Evolutionary conservation across 2,888 invertebrate genomes (phyloP).

Genomic region (Tillus elongatus): DNA sequence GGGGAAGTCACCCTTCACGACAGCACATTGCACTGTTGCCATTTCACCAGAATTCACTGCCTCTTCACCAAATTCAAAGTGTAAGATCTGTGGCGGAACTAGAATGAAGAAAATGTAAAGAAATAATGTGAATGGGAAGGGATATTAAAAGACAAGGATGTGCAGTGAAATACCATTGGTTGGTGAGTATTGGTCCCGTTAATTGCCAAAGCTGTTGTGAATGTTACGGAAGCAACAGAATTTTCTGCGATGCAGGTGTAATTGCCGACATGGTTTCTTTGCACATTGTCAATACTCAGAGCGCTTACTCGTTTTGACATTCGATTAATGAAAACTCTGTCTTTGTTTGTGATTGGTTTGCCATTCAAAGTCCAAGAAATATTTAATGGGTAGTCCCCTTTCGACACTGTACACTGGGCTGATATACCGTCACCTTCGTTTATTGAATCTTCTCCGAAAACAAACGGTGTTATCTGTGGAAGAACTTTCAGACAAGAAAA

Average conservation of each 20-base stretch:
- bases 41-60: slow-evolving; percentile 42
- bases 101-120: slow-evolving; percentile 22
- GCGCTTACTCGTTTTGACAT: slow-evolving; percentile 35
- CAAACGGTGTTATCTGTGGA: slow-evolving; percentile 48
- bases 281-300: slow-evolving; percentile 58
- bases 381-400: slow-evolving; percentile 54
- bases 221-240: slow-evolving; percentile 39
- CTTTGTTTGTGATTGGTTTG: slow-evolving; percentile 1
- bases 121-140: too few species aligned
- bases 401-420: slow-evolving; percentile 50
- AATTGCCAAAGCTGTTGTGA: slow-evolving; percentile 55
- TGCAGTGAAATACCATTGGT: too few species aligned
- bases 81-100: slow-evolving; percentile 72
- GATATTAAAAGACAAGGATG: too few species aligned
- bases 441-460: slow-evolving; percentile 46
- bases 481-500: too few species aligned
- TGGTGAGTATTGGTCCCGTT: slow-evolving; percentile 51
- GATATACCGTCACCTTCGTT: slow-evolving; percentile 50
- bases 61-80: slow-evolving; percentile 67
- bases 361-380: slow-evolving; percentile 48
- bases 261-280: slow-evolving; percentile 62
- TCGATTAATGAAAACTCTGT: slow-evolving; percentile 9
- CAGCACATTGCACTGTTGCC: slow-evolving; percentile 47
- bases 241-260: slow-evolving; percentile 66
- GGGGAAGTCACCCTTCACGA: slow-evolving; percentile 68